Evolutionary conservation across 2,888 invertebrate genomes (phyloP).

Genomic region (Eristalis tenax): DNA sequence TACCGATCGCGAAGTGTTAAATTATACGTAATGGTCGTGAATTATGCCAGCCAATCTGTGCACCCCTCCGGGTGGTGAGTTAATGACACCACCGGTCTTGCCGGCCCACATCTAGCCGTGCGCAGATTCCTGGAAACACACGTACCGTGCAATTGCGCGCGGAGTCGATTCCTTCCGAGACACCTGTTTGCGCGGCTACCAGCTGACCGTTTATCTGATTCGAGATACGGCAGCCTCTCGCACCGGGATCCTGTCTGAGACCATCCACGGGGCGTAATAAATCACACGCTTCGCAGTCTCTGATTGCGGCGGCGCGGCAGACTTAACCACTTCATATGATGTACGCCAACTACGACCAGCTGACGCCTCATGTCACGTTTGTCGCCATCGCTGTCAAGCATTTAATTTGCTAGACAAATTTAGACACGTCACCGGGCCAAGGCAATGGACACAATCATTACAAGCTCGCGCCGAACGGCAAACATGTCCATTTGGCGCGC

Average conservation of each 20-base stretch:
- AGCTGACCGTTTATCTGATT: slow-evolving; percentile 44
- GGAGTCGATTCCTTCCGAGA: slow-evolving; percentile 11
- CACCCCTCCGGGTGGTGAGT: slow-evolving; percentile 29
- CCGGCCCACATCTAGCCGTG: slow-evolving; percentile 20
- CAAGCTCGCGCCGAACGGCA: background rate
- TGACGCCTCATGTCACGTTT: background rate
- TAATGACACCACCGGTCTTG: slow-evolving; percentile 60
- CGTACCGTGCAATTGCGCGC: background rate
- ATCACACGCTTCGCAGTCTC: slow-evolving; percentile 38
- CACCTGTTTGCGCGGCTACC: slow-evolving; percentile 37
- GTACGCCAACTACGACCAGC: background rate
- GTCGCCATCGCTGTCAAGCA: background rate
- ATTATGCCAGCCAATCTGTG: slow-evolving; percentile 44
- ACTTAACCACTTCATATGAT: background rate
- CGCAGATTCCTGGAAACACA: slow-evolving; percentile 42
- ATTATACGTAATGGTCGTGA: slow-evolving; percentile 69
- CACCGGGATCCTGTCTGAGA: slow-evolving; percentile 17
- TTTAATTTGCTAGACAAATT: slow-evolving; percentile 2
- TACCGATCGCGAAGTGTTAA: slow-evolving; percentile 65
- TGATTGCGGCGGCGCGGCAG: background rate
- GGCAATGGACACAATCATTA: background rate
- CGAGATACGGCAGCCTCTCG: slow-evolving; percentile 31
- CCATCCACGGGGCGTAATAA: slow-evolving; percentile 43
- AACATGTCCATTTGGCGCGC: slow-evolving; percentile 12
- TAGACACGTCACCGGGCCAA: slow-evolving; percentile 5